Conservation (phyloP, 2,888 invertebrate species). For the Andrena fulva region DNA sequence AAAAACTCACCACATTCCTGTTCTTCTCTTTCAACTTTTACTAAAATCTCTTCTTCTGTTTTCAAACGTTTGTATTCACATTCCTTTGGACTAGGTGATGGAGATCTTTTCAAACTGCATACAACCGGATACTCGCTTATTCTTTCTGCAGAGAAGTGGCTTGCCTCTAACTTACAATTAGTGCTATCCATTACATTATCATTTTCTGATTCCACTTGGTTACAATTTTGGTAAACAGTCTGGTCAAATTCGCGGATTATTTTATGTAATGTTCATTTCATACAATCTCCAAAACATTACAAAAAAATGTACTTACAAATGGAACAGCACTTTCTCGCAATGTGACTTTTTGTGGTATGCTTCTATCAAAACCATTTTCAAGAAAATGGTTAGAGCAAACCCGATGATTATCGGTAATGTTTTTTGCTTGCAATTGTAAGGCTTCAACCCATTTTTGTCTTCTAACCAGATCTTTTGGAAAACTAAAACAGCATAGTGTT, state of each 20-base stretch:
- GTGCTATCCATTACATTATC: no score
- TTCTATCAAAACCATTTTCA: constrained; percentile 1
- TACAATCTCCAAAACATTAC: not conserved
- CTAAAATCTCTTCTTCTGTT: not conserved
- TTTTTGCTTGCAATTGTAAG: not conserved
- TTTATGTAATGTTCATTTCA: not conserved
- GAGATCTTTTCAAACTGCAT: not conserved
- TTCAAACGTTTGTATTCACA: not conserved
- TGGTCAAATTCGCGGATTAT: no score
- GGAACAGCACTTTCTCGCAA: constrained; percentile 3
- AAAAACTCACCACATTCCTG: constrained; percentile 1
- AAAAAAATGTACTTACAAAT: not conserved
- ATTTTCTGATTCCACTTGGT: no score
- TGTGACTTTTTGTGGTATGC: not conserved
- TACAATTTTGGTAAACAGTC: no score
- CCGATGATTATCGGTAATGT: not conserved
- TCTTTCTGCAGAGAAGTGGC: not conserved
- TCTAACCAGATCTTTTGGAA: not conserved
- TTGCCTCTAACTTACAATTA: not conserved
- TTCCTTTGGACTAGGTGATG: not conserved
- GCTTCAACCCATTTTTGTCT: not conserved
- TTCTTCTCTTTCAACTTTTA: not conserved
- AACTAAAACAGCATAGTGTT: not conserved
- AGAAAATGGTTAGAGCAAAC: constrained; percentile 1
- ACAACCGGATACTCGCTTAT: not conserved